Evolutionary conservation across 2,113 vertebrate genomes (phyloP), one percentile per base, ranked within the genome.

Genomic region (Camelus dromedarius): DNA sequence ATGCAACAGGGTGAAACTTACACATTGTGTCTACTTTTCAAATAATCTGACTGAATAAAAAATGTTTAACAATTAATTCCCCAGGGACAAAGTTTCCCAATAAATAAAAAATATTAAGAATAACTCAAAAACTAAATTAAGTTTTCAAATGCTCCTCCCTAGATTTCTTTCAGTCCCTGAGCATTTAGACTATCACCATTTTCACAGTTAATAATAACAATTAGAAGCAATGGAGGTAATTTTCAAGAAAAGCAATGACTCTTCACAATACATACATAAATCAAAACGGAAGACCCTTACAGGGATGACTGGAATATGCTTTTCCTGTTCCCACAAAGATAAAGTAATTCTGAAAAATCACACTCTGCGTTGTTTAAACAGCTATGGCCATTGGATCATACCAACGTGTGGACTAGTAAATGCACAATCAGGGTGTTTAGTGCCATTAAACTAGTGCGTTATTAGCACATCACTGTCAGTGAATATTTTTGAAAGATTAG

Each of bases 41-140:
- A 50, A 95, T 42, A 56, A 62, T 66, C 15, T 48, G 16, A 79
- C 3, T 20, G 19, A 89, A 58, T 76, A 10, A 89, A 94, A 91
- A 91, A 92, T 38, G 91, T 66, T 79, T 32, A 70, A 56, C 14
- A 69, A 83, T 90, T 84, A 69, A 83, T 90, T 84, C 18, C 24
- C 28, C 26, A 80, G 19, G 22, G 30, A 58, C 1, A 38, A 95
- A 93, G 3, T 84, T 66, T 64, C 35, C 13, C 35, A 79, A 46
- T 81, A 72, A 64, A 50, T 62, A 50, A 88, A 95, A 86, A 56
- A 20, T 4, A 48, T 24, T 69, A 88, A 13, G 1, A 70, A n/a
- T 42, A 66, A 91, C 8, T 13, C 9, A 42, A 76, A 90, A 84
- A 58, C 9, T 26, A 79, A 73, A 35, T 0, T 84, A 70, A 19